Base-by-base conservation (phyloP, 2,888 invertebrate genomes). In the Drosophila kanekoi region DNA sequence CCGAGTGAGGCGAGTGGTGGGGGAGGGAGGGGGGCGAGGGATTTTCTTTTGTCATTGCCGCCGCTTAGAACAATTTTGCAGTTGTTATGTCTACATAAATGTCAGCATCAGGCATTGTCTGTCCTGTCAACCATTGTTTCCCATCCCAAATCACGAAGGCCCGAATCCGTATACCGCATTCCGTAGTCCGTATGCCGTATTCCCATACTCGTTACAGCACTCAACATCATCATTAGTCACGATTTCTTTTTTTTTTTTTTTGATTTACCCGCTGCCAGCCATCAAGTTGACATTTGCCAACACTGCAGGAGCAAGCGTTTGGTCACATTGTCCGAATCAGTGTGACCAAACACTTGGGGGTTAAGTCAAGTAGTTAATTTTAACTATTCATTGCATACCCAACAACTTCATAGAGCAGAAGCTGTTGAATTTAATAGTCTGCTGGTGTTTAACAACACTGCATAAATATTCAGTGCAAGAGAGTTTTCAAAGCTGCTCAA, bases 21-120 rank as follows among this genome's bases (percentile, higher is more conserved):
- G 2, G 4, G 33, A 0, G 33, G n/a, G 18, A 28, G 18, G 10
- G 52, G n/a, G 32, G 32, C n/a, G 6, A 3, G 56, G 35, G 56
- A 18, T 58, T 56, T 64, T 54, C 67, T 70, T 68, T 79, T 77
- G 78, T 79, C 70, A 65, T 76, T 69, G 63, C 62, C 57, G 52
- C 62, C 62, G 69, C 75, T 78, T 75, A 63, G 70, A 79, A 75
- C 79, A 75, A 72, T 79, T 70, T 79, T 69, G 68, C 72, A 72
- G 73, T 77, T 86, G 77, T 72, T 74, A 80, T 77, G 80, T 70
- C 74, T 79, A 83, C 89, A 85, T 81, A 83, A 87, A 76, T 88
- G 84, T 83, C 84, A 86, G 77, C 87, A 88, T 80, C 84, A 83
- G 81, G 77, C 81, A 83, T 88, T 80, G 86, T 87, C 75, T 81